A percentile compares a stretch with the other conserved stretches of the same genome.
Conservation (phyloP, 2,888 invertebrate species). For the Lasius fuliginosus region DNA sequence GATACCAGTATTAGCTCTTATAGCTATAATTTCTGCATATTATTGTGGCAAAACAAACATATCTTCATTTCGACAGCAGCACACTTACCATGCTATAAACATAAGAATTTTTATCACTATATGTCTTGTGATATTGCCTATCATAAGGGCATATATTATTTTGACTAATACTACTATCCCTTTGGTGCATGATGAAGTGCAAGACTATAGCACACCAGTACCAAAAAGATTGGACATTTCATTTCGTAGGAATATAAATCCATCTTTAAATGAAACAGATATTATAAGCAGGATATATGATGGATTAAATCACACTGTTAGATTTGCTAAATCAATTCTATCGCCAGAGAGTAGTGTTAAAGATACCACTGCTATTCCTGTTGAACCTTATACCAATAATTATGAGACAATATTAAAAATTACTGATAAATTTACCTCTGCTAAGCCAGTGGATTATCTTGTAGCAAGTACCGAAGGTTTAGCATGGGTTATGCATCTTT, state of each 20-base stretch:
- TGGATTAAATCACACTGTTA: constrained; percentile 68
- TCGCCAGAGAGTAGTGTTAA: constrained; percentile 67
- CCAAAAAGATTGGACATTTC: background rate
- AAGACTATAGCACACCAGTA: constrained; percentile 19
- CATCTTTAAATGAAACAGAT: constrained; percentile 30
- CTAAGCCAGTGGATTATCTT: constrained; percentile 90
- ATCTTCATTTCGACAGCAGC: constrained; percentile 89
- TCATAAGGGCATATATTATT: constrained; percentile 90
- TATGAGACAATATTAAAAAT: constrained; percentile 43
- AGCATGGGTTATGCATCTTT: constrained; percentile 94
- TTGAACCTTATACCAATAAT: constrained; percentile 17
- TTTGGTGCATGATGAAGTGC: constrained; percentile 44
- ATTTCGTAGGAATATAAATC: constrained; percentile 28
- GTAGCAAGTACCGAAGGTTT: constrained; percentile 91
- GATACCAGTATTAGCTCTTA: constrained; percentile 91
- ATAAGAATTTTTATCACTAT: constrained; percentile 89
- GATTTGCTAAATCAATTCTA: constrained; percentile 76
- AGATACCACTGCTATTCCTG: constrained; percentile 24
- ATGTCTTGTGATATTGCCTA: constrained; percentile 90
- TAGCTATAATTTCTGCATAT: constrained; percentile 93
- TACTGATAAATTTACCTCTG: constrained; percentile 86
- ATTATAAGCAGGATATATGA: constrained; percentile 68
- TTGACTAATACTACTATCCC: constrained; percentile 85
- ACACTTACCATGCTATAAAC: constrained; percentile 89
- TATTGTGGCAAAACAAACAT: constrained; percentile 91